A percentile compares a stretch with the other conserved stretches of the same genome.
These are phyloP conservation scores for Lepidochitona cinerea DNA, from an alignment of 2,888 invertebrate species.

Conservation along the genomic window DNA sequence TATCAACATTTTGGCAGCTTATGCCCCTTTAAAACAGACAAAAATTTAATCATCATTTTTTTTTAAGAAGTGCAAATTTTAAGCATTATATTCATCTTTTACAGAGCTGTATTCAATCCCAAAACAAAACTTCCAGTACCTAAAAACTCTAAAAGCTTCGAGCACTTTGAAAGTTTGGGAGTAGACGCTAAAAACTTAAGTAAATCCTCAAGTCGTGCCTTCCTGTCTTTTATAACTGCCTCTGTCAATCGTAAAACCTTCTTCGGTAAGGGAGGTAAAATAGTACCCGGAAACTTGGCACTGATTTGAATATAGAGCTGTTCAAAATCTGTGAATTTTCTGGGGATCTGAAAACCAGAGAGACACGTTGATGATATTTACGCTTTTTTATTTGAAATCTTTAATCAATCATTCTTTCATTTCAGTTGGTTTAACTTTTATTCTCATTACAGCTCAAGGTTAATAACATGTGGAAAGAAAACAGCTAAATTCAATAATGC, in stretches of 20 bases:
- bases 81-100: too few relatives aligned
- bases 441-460: too few relatives aligned
- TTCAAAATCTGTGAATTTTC: slow-evolving; percentile 58
- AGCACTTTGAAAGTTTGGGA: slow-evolving; percentile 44
- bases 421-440: too few relatives aligned
- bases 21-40: too few relatives aligned
- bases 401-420: too few relatives aligned
- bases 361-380: neutral
- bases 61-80: too few relatives aligned
- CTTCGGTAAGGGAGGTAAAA: slow-evolving; percentile 53
- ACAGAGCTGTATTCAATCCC: too few relatives aligned
- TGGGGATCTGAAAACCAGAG: slow-evolving; percentile 39
- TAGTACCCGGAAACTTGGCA: slow-evolving; percentile 49
- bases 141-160: slow-evolving; percentile 54
- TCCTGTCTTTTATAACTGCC: slow-evolving; percentile 46
- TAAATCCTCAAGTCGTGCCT: slow-evolving; percentile 45
- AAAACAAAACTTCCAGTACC: too few relatives aligned
- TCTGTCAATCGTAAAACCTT: slow-evolving; percentile 52
- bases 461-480: too few relatives aligned
- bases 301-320: slow-evolving; percentile 45
- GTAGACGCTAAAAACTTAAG: slow-evolving; percentile 53
- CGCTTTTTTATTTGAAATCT: neutral
- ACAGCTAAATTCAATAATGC: too few relatives aligned
- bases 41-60: too few relatives aligned
- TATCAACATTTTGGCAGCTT: too few relatives aligned